Percentiles rank a stretch among this genome's conserved stretches.
These are phyloP conservation scores for Scolopax bukidnonensis DNA, from an alignment of 2,797 vertebrate species.

Conservation along the genomic window DNA sequence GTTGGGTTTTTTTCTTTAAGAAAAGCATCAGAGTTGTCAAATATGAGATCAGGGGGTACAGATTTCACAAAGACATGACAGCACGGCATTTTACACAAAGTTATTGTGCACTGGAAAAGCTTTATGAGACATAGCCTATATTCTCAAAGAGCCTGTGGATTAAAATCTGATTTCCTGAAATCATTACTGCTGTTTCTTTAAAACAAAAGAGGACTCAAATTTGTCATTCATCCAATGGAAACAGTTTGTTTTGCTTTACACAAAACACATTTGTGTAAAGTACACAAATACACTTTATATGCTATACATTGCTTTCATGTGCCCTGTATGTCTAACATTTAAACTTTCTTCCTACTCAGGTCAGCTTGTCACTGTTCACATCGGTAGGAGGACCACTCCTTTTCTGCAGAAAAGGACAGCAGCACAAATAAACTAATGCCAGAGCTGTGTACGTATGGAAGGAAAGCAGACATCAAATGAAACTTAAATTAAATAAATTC, in stretches of 20 bases:
- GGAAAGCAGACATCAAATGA: background rate
- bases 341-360: background rate
- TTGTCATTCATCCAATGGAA: background rate
- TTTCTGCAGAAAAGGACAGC: background rate
- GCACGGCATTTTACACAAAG: background rate
- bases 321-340: background rate
- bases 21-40: background rate
- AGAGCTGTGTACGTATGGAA: background rate
- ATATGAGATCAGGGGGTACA: background rate
- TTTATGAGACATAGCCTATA: background rate
- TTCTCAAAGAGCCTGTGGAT: background rate
- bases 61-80: background rate
- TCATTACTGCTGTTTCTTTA: background rate
- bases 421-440: background rate
- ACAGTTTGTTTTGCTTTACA: background rate
- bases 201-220: background rate
- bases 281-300: background rate
- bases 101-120: background rate
- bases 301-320: background rate
- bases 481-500: background rate
- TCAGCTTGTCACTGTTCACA: background rate
- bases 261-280: background rate
- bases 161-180: background rate
- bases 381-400: background rate
- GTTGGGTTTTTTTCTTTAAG: background rate